phyloP scores from a whole-genome alignment of 2,888 invertebrate genomes.

The Zootermopsis nevadensis region DNA sequence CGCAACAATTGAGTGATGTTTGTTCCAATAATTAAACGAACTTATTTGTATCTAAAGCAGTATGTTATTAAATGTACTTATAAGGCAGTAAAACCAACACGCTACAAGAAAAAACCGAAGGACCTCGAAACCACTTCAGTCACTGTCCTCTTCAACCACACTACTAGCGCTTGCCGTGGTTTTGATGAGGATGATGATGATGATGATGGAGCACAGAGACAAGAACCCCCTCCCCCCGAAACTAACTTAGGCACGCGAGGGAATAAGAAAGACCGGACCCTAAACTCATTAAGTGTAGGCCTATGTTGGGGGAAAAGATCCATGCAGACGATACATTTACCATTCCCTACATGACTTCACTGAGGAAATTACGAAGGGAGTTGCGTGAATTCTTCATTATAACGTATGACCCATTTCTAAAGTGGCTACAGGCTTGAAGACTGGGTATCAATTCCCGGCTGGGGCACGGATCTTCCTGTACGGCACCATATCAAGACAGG shows the following conservation, averaged over 20 bases:
- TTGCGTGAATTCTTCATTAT: no score
- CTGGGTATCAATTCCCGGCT: no score
- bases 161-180: slow-evolving; percentile 11
- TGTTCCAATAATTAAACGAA: background rate
- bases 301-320: slow-evolving; percentile 22
- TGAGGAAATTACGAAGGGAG: no score
- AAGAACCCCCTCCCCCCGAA: slow-evolving; percentile 33
- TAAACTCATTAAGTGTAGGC: slow-evolving; percentile 38
- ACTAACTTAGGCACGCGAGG: slow-evolving; percentile 38
- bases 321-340: slow-evolving; percentile 1
- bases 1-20: background rate
- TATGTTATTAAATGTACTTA: no score
- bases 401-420: no score
- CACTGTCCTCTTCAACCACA: background rate
- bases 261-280: slow-evolving; percentile 39
- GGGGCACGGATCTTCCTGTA: no score
- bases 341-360: background rate
- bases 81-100: background rate
- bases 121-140: background rate
- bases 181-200: slow-evolving; percentile 29
- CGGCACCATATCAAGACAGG: no score
- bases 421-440: no score
- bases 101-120: background rate
- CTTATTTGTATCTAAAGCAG: background rate
- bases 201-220: slow-evolving; percentile 11